Evolutionary conservation across 2,797 vertebrate genomes (phyloP).

Genomic region (Peromyscus melanophrys): DNA sequence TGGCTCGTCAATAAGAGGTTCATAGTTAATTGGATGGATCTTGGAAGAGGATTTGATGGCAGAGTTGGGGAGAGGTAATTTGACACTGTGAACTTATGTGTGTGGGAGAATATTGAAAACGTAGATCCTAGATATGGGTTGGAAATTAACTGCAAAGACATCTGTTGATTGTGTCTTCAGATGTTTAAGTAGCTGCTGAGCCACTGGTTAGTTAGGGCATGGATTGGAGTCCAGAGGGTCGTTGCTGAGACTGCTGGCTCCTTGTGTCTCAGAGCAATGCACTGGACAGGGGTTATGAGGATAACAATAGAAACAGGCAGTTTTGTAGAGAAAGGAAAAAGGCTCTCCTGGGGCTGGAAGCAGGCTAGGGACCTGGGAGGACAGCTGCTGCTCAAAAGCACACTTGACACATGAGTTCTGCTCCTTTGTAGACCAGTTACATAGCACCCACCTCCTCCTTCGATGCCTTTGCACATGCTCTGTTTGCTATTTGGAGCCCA

Average conservation of each 20-base stretch:
- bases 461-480: not conserved
- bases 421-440: not conserved
- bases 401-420: not conserved
- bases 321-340: not conserved
- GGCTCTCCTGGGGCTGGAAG: not conserved
- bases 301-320: not conserved
- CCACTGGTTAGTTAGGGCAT: not conserved
- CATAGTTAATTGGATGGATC: not conserved
- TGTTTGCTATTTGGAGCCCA: not conserved
- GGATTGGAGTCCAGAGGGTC: not conserved
- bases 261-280: not conserved
- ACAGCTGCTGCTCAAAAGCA: not conserved
- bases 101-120: not conserved
- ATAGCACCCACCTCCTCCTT: not conserved
- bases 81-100: not conserved
- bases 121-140: not conserved
- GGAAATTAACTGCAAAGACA: not conserved
- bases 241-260: not conserved
- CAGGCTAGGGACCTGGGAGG: not conserved
- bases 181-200: not conserved
- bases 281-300: not conserved
- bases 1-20: not conserved
- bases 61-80: not conserved
- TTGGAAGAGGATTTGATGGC: not conserved
- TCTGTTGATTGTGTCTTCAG: not conserved